Evolutionary conservation across 2,888 invertebrate genomes (phyloP).

Genomic region (Acholoe squamosa): DNA sequence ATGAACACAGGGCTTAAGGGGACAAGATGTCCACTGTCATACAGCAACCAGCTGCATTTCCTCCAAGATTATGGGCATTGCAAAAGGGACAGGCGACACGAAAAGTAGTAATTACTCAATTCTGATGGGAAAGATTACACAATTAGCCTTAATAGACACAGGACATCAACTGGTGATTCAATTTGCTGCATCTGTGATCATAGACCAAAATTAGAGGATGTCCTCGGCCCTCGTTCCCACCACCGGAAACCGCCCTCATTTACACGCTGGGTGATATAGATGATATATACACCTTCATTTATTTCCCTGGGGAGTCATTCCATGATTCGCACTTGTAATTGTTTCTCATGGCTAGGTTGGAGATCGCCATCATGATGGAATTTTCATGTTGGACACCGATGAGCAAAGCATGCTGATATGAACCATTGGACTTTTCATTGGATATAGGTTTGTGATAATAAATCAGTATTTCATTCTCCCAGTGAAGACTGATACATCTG

Average conservation of each 20-base stretch:
- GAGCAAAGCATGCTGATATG: no score
- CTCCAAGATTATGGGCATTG: not conserved
- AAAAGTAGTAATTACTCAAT: constrained; percentile 35
- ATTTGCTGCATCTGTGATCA: constrained; percentile 29
- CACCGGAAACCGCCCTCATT: not conserved
- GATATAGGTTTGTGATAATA: no score
- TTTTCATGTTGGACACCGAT: no score
- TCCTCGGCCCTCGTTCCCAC: not conserved
- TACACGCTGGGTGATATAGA: not conserved
- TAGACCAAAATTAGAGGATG: constrained; percentile 9
- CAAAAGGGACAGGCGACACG: not conserved
- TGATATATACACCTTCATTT: not conserved
- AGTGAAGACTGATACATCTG: no score
- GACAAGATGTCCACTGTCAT: no score
- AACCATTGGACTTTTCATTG: no score
- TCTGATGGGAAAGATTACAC: constrained; percentile 44
- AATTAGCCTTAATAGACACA: constrained; percentile 34
- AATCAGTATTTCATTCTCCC: no score
- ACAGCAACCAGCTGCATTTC: not conserved
- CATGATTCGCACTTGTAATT: no score
- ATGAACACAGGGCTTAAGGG: no score
- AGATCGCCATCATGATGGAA: no score
- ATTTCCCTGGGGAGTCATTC: not conserved
- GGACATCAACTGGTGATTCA: constrained; percentile 16
- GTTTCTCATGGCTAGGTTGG: no score